These are phyloP conservation scores for Heliconius sara DNA, from an alignment of 2,888 invertebrate species.

Conservation along the genomic window DNA sequence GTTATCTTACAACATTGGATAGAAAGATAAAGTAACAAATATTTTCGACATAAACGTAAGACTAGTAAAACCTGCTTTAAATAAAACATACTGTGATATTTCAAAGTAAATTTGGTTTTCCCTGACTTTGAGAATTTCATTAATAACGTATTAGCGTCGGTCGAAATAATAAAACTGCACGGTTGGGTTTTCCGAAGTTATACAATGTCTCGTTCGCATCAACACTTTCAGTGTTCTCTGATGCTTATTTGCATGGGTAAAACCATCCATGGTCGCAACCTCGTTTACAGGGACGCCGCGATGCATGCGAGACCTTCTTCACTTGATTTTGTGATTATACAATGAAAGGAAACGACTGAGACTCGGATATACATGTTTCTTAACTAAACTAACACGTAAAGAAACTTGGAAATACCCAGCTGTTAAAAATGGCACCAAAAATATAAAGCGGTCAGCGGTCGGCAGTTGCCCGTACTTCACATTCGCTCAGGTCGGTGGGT, in stretches of 20 bases:
- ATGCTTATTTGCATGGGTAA: conserved; percentile 65
- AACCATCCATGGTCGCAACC: conserved; percentile 56
- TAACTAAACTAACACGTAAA: conserved; percentile 21
- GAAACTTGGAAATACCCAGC: conserved; percentile 37
- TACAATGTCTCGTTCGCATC: conserved; percentile 48
- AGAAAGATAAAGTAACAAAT: not conserved
- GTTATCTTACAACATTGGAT: not conserved
- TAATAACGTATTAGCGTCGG: conserved; percentile 54
- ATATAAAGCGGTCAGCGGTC: conserved; percentile 41
- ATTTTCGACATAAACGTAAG: conserved; percentile 12
- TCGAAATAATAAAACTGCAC: conserved; percentile 45
- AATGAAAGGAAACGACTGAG: not conserved
- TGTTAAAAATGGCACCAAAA: conserved; percentile 25
- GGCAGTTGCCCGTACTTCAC: conserved; percentile 33
- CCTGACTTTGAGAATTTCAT: conserved; percentile 58
- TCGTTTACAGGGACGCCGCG: conserved; percentile 47
- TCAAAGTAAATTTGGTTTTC: conserved; percentile 53
- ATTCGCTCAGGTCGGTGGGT: conserved; percentile 59
- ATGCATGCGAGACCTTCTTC: not conserved
- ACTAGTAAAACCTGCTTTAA: conserved; percentile 20
- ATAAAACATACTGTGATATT: not conserved
- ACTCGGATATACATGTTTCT: not conserved
- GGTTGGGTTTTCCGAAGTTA: conserved; percentile 52
- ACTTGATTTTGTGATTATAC: not conserved
- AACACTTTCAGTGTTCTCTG: conserved; percentile 56